A percentile compares a stretch with the other conserved stretches of the same genome.
Conservation (phyloP, 1,140 invertebrate species). For the Batillaria attramentaria region DNA sequence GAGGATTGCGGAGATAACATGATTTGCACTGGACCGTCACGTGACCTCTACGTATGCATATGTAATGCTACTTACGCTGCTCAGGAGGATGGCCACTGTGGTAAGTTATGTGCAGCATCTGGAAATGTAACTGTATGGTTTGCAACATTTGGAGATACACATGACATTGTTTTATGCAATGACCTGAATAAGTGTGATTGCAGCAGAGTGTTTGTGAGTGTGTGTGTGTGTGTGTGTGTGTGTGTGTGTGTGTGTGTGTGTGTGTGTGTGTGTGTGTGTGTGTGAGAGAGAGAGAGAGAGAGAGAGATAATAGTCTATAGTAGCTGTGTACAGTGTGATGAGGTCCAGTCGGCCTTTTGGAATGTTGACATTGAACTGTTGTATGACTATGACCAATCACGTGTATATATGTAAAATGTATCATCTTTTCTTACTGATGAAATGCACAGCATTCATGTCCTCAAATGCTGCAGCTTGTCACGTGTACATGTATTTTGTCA, state of each 20-base stretch:
- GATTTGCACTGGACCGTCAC: background rate
- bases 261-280: slow-evolving; percentile 1
- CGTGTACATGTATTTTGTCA: too few relatives aligned
- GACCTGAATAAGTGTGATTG: too few relatives aligned
- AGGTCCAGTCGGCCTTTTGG: too few relatives aligned
- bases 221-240: background rate
- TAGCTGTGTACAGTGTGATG: too few relatives aligned
- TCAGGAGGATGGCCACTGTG: background rate
- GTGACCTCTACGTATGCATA: slow-evolving; percentile 5
- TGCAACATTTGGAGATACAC: too few relatives aligned
- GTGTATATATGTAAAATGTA: too few relatives aligned
- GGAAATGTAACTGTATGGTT: background rate
- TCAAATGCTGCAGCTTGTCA: too few relatives aligned
- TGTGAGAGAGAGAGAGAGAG: background rate
- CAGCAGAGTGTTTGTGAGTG: background rate
- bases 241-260: background rate
- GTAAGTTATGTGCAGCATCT: background rate
- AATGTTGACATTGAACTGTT: too few relatives aligned
- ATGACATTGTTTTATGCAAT: background rate
- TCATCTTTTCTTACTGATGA: too few relatives aligned
- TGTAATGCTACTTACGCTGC: background rate
- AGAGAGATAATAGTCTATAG: too few relatives aligned
- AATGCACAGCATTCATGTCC: too few relatives aligned
- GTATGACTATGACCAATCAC: too few relatives aligned
- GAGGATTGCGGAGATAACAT: slow-evolving; percentile 5